phyloP scores from a whole-genome alignment of 2,797 vertebrate species.

The Dipus sagitta region DNA sequence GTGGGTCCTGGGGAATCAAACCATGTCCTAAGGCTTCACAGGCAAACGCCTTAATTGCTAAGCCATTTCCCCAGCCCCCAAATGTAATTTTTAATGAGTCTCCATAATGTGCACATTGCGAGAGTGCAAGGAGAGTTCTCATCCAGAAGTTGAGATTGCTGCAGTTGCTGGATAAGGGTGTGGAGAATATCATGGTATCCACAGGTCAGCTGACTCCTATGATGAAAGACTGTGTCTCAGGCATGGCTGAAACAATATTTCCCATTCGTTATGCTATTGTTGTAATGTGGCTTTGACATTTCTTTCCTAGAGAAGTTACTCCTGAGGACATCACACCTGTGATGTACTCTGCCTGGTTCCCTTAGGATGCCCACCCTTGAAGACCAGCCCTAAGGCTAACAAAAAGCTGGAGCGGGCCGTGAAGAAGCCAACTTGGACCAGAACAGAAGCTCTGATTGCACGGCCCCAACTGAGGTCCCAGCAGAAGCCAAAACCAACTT shows the following conservation, averaged over 20 bases:
- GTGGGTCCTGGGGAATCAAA: too few species aligned
- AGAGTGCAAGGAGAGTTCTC: conserved; percentile 2
- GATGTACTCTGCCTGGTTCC: background rate
- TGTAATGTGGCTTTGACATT: background rate
- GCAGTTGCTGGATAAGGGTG: background rate
- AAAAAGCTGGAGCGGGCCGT: background rate
- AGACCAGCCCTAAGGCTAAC: background rate
- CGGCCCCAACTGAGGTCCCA: background rate
- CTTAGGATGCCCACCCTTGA: background rate
- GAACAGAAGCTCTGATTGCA: background rate
- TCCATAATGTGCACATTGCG: conserved; percentile 51
- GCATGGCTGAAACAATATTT: background rate
- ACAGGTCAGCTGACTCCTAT: background rate
- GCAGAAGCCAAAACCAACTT: background rate
- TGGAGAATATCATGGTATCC: background rate
- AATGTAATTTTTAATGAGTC: background rate
- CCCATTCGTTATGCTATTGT: background rate
- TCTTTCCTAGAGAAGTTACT: background rate
- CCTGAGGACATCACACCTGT: background rate
- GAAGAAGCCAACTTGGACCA: background rate
- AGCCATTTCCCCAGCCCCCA: too few species aligned
- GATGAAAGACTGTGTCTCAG: background rate
- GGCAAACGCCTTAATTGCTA: too few species aligned
- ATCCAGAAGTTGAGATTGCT: background rate
- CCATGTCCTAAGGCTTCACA: too few species aligned